These are phyloP conservation scores for Protobothrops mucrosquamatus DNA, from an alignment of 2,113 vertebrate species.

Conservation along the genomic window DNA sequence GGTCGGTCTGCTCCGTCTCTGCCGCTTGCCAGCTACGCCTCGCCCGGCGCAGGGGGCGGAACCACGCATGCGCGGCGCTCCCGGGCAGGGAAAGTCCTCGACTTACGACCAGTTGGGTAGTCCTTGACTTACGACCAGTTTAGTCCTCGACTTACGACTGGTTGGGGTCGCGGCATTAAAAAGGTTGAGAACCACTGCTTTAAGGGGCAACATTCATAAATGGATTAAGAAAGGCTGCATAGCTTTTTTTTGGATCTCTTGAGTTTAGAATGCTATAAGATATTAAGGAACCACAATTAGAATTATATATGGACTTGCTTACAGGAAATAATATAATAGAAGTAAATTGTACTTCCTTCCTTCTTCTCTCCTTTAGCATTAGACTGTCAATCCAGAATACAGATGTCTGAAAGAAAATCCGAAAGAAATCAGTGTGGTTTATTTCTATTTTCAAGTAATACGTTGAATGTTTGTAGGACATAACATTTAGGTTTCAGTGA, in stretches of 20 bases:
- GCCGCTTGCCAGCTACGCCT: too few relatives aligned
- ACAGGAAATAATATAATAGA: too few relatives aligned
- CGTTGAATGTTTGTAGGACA: neutral
- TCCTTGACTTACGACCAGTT: too few relatives aligned
- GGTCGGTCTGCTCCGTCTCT: too few relatives aligned
- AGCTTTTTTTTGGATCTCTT: neutral
- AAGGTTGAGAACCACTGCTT: too few relatives aligned
- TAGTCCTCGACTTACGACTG: too few relatives aligned
- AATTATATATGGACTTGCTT: neutral
- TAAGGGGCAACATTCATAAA: neutral
- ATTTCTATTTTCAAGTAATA: neutral
- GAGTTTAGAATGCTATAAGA: neutral
- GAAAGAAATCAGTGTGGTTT: neutral
- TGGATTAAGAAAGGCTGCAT: neutral
- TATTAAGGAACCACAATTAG: neutral
- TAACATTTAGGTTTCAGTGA: neutral
- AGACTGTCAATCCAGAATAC: neutral
- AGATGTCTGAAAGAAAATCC: neutral
- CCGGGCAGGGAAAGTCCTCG: too few relatives aligned
- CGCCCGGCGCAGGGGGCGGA: too few relatives aligned
- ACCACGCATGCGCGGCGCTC: too few relatives aligned
- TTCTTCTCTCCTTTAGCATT: neutral
- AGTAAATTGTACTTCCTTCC: neutral
- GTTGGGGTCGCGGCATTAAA: too few relatives aligned
- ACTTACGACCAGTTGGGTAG: too few relatives aligned